Base-by-base conservation (phyloP, 2,113 vertebrate species). In the Alouatta palliata region DNA sequence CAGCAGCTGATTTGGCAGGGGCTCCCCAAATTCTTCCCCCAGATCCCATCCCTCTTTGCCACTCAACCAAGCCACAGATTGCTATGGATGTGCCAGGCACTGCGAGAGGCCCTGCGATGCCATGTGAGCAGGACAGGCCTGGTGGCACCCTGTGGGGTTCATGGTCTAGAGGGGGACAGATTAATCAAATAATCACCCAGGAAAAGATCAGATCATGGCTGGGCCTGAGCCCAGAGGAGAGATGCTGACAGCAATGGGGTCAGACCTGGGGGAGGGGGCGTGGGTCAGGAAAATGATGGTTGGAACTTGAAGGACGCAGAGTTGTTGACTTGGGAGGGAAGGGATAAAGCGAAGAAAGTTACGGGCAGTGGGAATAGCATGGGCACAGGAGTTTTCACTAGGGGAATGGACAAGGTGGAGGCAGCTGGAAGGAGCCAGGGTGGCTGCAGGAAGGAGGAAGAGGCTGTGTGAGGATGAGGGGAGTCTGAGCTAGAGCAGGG, bases 311-410 rank as follows among this genome's bases (percentile, higher is more conserved):
- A 45, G 17, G 75, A n/a, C 2, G 52, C 37, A 27, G 47, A 47
- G 13, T 4, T n/a, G 11, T 9, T 35, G 75, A 40, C 47, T 30
- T 10, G 40, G 64, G 71, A 37, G 49, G 52, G 30, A 6, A 11
- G n/a, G 5, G 13, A 7, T 4, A 27, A 35, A n/a, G 64, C 61
- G 54, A 32, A 68, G 75, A 49, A 30, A 12, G 54, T 68, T 21
- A 32, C 54, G 6, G 71, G 45, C 9, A 16, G 7, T 0, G 30
- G 61, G 75, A 37, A 30, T 19, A 43, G 35, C 25, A 1, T 8
- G 52, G 27, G 27, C 32, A 25, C 21, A 10, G 32, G 49, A 17
- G 40, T 2, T 19, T 6, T 37, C 23, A 0, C 1, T 8, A 20
- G 13, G 37, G 80, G 14, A 16, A 19, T 0, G 10, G 35, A 45